Evolutionary conservation across 1,140 invertebrate species (phyloP).

Genomic region (Diuraphis noxia): DNA sequence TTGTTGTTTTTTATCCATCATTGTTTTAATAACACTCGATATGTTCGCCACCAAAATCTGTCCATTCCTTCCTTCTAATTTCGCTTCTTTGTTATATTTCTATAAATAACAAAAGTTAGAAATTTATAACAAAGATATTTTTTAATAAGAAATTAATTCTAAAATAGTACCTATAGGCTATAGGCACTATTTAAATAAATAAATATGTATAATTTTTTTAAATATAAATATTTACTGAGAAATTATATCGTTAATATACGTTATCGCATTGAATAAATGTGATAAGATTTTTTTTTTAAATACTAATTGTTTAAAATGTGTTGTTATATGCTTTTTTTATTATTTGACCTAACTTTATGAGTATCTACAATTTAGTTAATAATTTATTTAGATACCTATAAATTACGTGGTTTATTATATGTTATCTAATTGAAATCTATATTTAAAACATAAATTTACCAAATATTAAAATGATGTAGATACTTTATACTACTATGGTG

Average conservation of each 20-base stretch:
- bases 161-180: no score
- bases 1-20: constrained; percentile 54
- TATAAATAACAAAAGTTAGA: neutral
- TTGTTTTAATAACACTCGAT: constrained; percentile 47
- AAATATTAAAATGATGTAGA: neutral
- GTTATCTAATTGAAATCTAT: neutral
- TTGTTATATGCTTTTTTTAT: neutral
- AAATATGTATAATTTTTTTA: no score
- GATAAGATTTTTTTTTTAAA: neutral
- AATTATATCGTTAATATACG: neutral
- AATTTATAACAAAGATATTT: no score
- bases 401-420: neutral
- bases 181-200: neutral
- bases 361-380: neutral
- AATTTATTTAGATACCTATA: neutral
- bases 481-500: no score
- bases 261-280: no score
- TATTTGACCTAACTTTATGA: neutral
- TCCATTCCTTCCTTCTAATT: constrained; percentile 37
- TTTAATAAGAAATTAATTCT: no score
- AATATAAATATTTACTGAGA: neutral
- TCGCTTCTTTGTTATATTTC: constrained; percentile 46
- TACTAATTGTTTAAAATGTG: neutral
- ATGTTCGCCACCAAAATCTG: constrained; percentile 26
- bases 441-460: neutral